These are phyloP conservation scores for Leptocoma aspasia DNA, from an alignment of 2,113 vertebrate genomes.

Conservation along the genomic window DNA sequence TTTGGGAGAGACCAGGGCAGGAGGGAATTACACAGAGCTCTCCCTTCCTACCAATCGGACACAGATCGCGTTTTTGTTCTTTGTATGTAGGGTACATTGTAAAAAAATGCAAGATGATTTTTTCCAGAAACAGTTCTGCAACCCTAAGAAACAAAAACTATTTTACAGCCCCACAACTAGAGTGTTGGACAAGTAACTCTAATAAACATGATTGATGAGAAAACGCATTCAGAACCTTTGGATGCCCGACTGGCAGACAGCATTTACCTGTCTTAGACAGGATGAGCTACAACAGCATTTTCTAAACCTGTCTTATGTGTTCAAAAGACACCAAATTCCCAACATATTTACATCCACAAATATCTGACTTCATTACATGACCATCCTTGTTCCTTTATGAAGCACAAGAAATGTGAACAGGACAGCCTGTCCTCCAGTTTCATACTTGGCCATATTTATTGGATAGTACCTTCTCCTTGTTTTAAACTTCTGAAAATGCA, in stretches of 20 bases:
- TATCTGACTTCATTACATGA: background rate
- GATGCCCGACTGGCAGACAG: background rate
- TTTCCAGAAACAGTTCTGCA: background rate
- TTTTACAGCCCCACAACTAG: background rate
- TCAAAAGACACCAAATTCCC: background rate
- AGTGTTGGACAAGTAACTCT: background rate
- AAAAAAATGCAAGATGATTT: background rate
- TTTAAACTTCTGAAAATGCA: background rate
- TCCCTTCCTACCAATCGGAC: fast-evolving
- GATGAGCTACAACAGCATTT: background rate
- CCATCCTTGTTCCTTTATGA: background rate
- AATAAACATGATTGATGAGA: background rate
- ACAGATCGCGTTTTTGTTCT: background rate
- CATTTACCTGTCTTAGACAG: background rate
- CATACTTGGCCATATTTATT: background rate
- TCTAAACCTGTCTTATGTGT: background rate
- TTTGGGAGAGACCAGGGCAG: background rate
- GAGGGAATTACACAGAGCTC: background rate
- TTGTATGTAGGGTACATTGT: background rate
- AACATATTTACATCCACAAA: background rate
- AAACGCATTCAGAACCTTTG: background rate
- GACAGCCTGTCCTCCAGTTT: background rate
- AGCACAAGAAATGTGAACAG: background rate
- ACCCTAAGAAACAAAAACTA: background rate
- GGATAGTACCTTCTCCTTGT: background rate